Conservation (phyloP, 1,140 invertebrate genomes). For the Neuroterus valhalla region DNA sequence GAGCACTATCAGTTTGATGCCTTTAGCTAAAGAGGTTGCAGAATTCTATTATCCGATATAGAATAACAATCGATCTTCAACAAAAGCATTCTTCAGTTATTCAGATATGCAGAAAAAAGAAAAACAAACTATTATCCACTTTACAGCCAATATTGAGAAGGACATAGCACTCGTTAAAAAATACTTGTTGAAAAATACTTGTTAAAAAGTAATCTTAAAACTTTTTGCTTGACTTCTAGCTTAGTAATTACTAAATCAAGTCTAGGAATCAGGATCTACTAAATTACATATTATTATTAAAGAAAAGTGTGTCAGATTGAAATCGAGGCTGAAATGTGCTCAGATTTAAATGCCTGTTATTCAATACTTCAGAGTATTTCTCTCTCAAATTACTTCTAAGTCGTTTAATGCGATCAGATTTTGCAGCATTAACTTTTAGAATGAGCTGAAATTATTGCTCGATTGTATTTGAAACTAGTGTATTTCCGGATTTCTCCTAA, state of each 20-base stretch:
- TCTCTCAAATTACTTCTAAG: neutral
- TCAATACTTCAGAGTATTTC: slow-evolving; percentile 5
- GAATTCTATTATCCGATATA: too few species aligned
- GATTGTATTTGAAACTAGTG: neutral
- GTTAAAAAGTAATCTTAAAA: neutral
- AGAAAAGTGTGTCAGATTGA: slow-evolving; percentile 19
- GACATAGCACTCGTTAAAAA: too few species aligned
- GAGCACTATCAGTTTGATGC: too few species aligned
- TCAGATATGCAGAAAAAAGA: too few species aligned
- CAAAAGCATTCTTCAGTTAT: too few species aligned
- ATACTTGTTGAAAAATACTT: too few species aligned
- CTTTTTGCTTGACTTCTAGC: neutral
- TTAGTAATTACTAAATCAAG: neutral
- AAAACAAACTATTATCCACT: too few species aligned
- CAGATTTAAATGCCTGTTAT: neutral
- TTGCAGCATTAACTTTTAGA: neutral
- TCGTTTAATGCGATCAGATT: neutral
- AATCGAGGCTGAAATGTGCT: slow-evolving; percentile 5
- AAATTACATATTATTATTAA: slow-evolving; percentile 24
- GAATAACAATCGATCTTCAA: too few species aligned
- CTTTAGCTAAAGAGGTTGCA: too few species aligned
- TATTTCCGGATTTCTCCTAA: slow-evolving; percentile 8
- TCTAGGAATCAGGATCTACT: slow-evolving; percentile 11
- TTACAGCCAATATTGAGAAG: too few species aligned
- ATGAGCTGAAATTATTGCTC: too few species aligned